A percentile compares a stretch with the other conserved stretches of the same genome.
These are phyloP conservation scores for Callopanchax toddi DNA, from an alignment of 2,113 vertebrate species.

Conservation along the genomic window DNA sequence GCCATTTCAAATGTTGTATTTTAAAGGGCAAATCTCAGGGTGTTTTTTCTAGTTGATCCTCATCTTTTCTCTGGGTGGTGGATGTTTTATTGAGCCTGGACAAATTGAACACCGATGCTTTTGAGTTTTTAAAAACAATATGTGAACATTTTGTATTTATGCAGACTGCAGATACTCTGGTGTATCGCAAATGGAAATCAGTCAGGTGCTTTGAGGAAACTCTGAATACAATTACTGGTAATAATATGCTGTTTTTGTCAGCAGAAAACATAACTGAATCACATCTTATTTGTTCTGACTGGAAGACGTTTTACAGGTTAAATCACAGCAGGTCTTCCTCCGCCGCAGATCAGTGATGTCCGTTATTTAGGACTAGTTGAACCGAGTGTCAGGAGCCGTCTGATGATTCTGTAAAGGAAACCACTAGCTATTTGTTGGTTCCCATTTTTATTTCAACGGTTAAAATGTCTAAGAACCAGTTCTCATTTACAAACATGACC, in stretches of 20 bases:
- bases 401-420: conserved; percentile 17
- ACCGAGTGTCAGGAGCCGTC: conserved; percentile 3
- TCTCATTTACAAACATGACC: too few relatives aligned
- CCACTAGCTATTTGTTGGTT: too few relatives aligned
- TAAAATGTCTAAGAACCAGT: too few relatives aligned
- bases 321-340: not conserved
- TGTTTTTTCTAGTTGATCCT: conserved; percentile 8
- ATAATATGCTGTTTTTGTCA: not conserved
- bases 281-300: not conserved
- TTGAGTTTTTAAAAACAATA: not conserved
- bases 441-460: too few relatives aligned
- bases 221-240: not conserved
- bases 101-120: not conserved
- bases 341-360: not conserved
- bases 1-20: conserved; percentile 54
- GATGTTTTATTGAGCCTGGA: conserved; percentile 10
- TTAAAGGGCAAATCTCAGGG: conserved; percentile 54
- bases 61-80: conserved; percentile 1
- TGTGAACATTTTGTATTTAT: conserved; percentile 5
- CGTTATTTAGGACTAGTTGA: conserved; percentile 14
- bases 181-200: not conserved
- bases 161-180: not conserved
- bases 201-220: not conserved
- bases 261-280: not conserved
- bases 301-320: too few relatives aligned